Percentiles rank a stretch among this genome's conserved stretches.
Evolutionary conservation across 1,140 invertebrate genomes (phyloP).

Genomic region (Goniozus legneri): DNA sequence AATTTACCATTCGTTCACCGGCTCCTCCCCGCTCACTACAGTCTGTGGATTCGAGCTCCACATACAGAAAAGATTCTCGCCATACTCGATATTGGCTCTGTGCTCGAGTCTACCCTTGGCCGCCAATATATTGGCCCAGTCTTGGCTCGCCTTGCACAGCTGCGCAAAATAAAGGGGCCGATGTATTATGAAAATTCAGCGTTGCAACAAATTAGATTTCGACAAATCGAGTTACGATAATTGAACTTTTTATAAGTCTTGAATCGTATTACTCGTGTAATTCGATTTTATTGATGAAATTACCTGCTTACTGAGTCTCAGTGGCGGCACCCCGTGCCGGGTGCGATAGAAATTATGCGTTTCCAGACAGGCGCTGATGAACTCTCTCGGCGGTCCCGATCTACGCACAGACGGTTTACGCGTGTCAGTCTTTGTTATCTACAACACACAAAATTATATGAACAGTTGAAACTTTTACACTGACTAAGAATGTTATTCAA

Average conservation of each 20-base stretch:
- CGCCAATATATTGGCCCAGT: constrained; percentile 77
- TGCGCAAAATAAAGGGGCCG: constrained; percentile 24
- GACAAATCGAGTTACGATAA: not conserved
- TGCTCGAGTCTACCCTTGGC: constrained; percentile 69
- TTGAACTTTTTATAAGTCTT: no score
- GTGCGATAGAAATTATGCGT: constrained; percentile 74
- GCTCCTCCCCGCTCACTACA: constrained; percentile 63
- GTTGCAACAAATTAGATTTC: constrained; percentile 5
- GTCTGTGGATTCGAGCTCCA: constrained; percentile 72
- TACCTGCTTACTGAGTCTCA: constrained; percentile 71
- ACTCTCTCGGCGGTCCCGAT: constrained; percentile 49
- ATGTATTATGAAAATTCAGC: constrained; percentile 2
- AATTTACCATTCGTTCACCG: constrained; percentile 71
- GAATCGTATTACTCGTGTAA: no score
- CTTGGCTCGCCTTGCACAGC: constrained; percentile 71
- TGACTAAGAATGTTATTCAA: not conserved
- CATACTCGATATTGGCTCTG: constrained; percentile 70
- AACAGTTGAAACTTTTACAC: not conserved
- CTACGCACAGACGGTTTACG: constrained; percentile 53
- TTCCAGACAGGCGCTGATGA: constrained; percentile 61
- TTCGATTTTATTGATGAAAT: constrained; percentile 1
- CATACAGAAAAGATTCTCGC: constrained; percentile 77
- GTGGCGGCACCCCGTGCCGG: constrained; percentile 65
- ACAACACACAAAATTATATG: constrained; percentile 32
- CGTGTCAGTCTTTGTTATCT: constrained; percentile 54